Conservation (phyloP, 2,797 vertebrate species). For the Ctenosaura bakeri region DNA sequence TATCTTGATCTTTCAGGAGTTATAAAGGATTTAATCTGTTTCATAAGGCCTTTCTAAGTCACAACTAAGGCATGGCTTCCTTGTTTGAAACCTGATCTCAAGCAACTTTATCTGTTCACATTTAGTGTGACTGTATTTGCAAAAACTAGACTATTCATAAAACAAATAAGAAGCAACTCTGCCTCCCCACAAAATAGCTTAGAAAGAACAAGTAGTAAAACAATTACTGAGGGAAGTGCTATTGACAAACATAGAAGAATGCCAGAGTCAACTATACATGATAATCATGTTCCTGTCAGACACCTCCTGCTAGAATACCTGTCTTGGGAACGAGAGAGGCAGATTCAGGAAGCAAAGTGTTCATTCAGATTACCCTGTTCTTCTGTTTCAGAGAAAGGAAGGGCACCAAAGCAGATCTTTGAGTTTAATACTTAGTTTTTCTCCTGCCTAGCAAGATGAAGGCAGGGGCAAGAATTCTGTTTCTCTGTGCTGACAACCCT, state of each 20-base stretch:
- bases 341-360: slow-evolving; percentile 33
- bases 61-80: too few relatives aligned
- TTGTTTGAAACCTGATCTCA: slow-evolving; percentile 2
- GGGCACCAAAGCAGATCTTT: background rate
- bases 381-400: background rate
- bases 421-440: slow-evolving; percentile 40
- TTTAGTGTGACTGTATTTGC: background rate
- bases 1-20: background rate
- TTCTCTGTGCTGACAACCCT: background rate
- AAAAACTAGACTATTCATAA: slow-evolving; percentile 5
- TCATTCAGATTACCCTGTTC: slow-evolving; percentile 8
- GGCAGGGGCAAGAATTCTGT: slow-evolving; percentile 3
- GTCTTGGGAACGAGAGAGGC: background rate
- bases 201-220: slow-evolving; percentile 6
- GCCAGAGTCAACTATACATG: slow-evolving; percentile 12
- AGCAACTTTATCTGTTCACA: background rate
- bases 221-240: slow-evolving; percentile 8
- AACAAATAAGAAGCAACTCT: background rate
- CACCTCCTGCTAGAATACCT: slow-evolving; percentile 40
- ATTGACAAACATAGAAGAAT: slow-evolving; percentile 41
- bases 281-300: slow-evolving; percentile 8
- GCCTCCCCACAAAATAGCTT: background rate
- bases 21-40: background rate
- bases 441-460: slow-evolving; percentile 18
- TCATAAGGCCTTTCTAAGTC: background rate